A percentile compares a stretch with the other conserved stretches of the same genome.
phyloP scores from a whole-genome alignment of 2,888 invertebrate species.

The Agrilus cyanescens region DNA sequence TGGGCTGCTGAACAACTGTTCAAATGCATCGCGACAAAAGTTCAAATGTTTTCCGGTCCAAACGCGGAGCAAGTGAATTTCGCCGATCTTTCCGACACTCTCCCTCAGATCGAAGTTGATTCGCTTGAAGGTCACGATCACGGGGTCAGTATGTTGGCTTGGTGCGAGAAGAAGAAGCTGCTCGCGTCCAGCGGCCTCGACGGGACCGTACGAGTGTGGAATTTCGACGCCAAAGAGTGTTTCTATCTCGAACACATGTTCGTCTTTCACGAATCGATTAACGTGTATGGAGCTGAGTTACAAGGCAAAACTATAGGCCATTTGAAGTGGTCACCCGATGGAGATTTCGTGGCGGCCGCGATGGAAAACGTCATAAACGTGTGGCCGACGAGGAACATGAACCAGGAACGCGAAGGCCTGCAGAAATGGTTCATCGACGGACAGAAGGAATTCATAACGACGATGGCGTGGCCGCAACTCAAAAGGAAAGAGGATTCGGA shows the following conservation, averaged over 20 bases:
- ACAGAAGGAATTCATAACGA: constrained; percentile 38
- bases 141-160: constrained; percentile 36
- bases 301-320: constrained; percentile 38
- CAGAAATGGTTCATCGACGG: constrained; percentile 35
- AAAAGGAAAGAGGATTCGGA: constrained; percentile 16
- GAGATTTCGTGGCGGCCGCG: constrained; percentile 43
- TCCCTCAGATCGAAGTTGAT: constrained; percentile 23
- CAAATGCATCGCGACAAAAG: constrained; percentile 35
- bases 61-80: constrained; percentile 34
- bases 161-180: constrained; percentile 35
- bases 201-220: constrained; percentile 49
- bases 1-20: constrained; percentile 52
- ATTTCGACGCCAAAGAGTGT: constrained; percentile 30
- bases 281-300: constrained; percentile 39
- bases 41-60: constrained; percentile 29
- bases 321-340: constrained; percentile 42
- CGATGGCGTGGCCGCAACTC: constrained; percentile 39
- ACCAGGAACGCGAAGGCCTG: constrained; percentile 20
- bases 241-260: constrained; percentile 40
- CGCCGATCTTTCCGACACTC: constrained; percentile 41
- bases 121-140: constrained; percentile 46
- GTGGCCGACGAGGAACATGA: constrained; percentile 38
- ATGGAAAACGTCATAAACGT: constrained; percentile 46
- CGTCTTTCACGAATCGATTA: constrained; percentile 40
- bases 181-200: constrained; percentile 48